These are phyloP conservation scores for Halictus rubicundus DNA, from an alignment of 1,140 invertebrate species.

Conservation along the genomic window DNA sequence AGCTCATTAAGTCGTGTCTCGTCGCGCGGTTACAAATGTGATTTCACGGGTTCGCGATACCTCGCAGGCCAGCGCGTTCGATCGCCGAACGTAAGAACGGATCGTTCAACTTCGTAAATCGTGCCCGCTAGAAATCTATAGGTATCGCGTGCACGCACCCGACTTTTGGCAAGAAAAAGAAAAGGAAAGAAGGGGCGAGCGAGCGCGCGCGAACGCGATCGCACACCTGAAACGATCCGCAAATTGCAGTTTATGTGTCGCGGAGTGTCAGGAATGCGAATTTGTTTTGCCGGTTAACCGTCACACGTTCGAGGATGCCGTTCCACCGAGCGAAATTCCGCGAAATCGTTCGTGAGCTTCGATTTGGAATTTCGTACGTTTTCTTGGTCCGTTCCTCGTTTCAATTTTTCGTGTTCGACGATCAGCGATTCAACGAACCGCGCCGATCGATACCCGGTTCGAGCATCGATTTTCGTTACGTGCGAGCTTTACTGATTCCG, in stretches of 20 bases:
- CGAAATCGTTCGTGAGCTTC: slow-evolving; percentile 28
- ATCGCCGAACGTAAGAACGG: slow-evolving; percentile 23
- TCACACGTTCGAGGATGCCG: slow-evolving; percentile 11
- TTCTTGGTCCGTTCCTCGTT: not conserved
- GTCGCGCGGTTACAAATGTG: not conserved
- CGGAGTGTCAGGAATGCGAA: slow-evolving; percentile 55
- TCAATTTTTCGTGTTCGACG: too few relatives aligned
- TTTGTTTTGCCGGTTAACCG: slow-evolving; percentile 44
- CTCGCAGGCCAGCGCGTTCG: not conserved
- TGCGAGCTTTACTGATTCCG: not conserved
- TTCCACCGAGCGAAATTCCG: slow-evolving; percentile 27
- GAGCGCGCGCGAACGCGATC: not conserved
- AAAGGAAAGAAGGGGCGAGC: slow-evolving; percentile 4
- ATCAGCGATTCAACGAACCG: not conserved
- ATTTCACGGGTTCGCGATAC: not conserved
- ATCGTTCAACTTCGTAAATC: slow-evolving; percentile 55
- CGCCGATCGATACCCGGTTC: too few relatives aligned
- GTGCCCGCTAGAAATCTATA: slow-evolving; percentile 30
- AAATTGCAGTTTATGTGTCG: slow-evolving; percentile 62
- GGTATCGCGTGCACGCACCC: slow-evolving; percentile 16
- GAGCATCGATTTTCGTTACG: not conserved
- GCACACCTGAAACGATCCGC: slow-evolving; percentile 35
- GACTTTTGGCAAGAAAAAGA: slow-evolving; percentile 24
- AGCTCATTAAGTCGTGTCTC: not conserved
- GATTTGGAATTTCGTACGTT: slow-evolving; percentile 20